Base-by-base conservation (phyloP, 2,797 vertebrate species). In the Coregonus sp. region DNA sequence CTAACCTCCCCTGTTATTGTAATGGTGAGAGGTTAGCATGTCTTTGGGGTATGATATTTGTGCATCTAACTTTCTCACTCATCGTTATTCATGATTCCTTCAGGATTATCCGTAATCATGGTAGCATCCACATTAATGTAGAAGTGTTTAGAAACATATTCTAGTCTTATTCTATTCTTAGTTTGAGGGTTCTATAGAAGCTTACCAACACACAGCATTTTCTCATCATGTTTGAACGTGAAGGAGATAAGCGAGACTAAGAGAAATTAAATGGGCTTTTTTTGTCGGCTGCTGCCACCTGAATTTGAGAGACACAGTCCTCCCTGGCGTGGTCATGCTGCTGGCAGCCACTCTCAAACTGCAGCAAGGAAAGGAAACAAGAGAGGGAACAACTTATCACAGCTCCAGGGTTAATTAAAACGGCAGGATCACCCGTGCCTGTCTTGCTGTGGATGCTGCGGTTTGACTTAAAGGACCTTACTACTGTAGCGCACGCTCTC, bases 341-440 rank as follows among this genome's bases (percentile, higher is more conserved):
- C 18, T 68, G n/a, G 68, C 33, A 47, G 6, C 5, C 37, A 47
- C 70, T 75, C 50, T 33, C 20, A 67, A 68, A 51, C 70, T 73
- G 71, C 35, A 50, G 40, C 35, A 12, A 52, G 70, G 71, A n/a
- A 72, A 40, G 33, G 4, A 35, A 35, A 35, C 0, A 4, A 35
- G 33, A 35, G 33, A 35, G 2, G 40, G 40, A 9, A 3, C 40
- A 47, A 47, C 9, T 66, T 37, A 67, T 70, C 59, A 74, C 63
- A 33, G 73, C 75, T 81, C 18, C 25, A 67, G 68, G 77, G 76
- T 80, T 88, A 84, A 87, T 84, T 83, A 84, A 82, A 81, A 78
- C n/a, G 52, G 47, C 71, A 47, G 47, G 52, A 54, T 72, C 56
- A 5, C 69, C 76, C 5, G 31, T 11, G 65, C n/a, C 66, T 61